Percentiles rank a stretch among this genome's conserved stretches.
Conservation (phyloP, 1,140 invertebrate genomes). For the Musca domestica region DNA sequence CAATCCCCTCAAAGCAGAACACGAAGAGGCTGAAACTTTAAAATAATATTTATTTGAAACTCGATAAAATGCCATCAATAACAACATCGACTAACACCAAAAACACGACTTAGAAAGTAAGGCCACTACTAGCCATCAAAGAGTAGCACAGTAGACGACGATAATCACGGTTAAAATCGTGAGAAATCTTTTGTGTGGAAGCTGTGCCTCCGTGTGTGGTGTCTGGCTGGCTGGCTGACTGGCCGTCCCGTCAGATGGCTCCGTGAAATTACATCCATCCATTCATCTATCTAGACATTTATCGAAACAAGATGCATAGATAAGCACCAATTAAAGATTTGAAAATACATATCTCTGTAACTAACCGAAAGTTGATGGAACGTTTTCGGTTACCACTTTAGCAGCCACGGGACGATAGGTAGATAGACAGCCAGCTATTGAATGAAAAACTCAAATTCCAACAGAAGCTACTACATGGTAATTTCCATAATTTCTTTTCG, state of each 20-base stretch:
- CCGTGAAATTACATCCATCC: too few relatives aligned
- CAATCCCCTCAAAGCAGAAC: too few relatives aligned
- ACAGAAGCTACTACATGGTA: neutral
- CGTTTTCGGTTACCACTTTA: too few relatives aligned
- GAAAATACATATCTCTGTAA: neutral
- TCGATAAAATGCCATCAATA: constrained; percentile 19
- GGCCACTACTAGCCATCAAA: neutral
- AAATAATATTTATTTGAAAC: constrained; percentile 16
- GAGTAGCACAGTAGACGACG: constrained; percentile 14
- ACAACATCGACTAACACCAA: constrained; percentile 19
- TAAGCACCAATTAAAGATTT: constrained; percentile 13
- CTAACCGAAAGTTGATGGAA: too few relatives aligned
- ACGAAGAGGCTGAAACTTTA: neutral
- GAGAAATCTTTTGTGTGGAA: neutral
- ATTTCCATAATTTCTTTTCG: constrained; percentile 18
- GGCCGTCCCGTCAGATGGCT: too few relatives aligned
- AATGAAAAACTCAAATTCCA: neutral
- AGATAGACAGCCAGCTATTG: too few relatives aligned
- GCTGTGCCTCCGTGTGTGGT: neutral
- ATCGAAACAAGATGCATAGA: constrained; percentile 15
- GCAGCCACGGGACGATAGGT: too few relatives aligned
- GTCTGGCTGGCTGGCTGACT: too few relatives aligned
- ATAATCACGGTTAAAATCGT: constrained; percentile 11
- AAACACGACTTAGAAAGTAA: constrained; percentile 1
- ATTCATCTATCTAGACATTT: too few relatives aligned